Evolutionary conservation across 1,140 invertebrate species (phyloP), one percentile per base, ranked within the genome.

Genomic region (Procambarus clarkii): DNA sequence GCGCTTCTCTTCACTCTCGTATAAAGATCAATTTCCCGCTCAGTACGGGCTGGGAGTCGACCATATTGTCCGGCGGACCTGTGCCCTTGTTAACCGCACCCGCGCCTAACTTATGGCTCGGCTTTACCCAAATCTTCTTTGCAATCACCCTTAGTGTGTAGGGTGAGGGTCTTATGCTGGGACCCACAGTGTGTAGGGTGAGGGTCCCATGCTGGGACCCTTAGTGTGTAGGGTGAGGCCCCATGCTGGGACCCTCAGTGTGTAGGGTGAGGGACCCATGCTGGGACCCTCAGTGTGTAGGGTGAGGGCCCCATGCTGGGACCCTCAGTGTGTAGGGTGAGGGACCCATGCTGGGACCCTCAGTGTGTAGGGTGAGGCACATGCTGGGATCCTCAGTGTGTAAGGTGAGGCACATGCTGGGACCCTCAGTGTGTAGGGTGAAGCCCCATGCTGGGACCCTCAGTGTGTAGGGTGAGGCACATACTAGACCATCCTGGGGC

Each of bases 61-160:
- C 78, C 78, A 15, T 79, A 9, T 48, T 18, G 78, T 54, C 13
- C 15, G 18, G 13, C 21, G 13, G 50, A 4, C 3, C 18, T 54
- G 13, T 50, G 78, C 78, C 21, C 13, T 34, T 24, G 8, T 18
- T 24, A 46, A 48, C 18, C n/a, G 45, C 46, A 48, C 45, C n/a
- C 15, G 45, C 24, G 78, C 78, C 3, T 79, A 79, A 79, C 48
- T 79, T 79, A 79, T 79, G 21, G 78, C 78, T n/a, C 78, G 50
- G 78, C 45, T 79, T 79, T 79, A 21, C 78, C 78, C 44, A 79
- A 79, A 79, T 79, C 78, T 79, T 46, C 24, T 46, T 54, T 5
- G 45, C 44, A 46, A 79, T 79, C 78, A 80, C 18, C 34, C 34
- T 34, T 50, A 34, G 4, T 54, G 34, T 18, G 50, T 34, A 18